Percentiles rank a stretch among this genome's conserved stretches.
These are phyloP conservation scores for Muscicapa striata DNA, from an alignment of 2,797 vertebrate species.

Conservation along the genomic window DNA sequence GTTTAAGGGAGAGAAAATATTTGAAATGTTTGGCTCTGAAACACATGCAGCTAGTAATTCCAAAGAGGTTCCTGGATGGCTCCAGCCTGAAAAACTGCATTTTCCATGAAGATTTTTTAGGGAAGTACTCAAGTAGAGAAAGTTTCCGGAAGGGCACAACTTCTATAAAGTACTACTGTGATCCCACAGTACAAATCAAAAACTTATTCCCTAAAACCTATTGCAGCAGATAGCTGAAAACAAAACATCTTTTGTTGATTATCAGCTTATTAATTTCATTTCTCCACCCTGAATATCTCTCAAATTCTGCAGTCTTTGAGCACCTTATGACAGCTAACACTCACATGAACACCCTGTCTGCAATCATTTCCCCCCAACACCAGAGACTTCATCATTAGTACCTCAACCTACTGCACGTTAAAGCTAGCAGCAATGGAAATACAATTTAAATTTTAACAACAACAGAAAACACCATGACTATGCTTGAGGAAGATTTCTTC, in stretches of 20 bases:
- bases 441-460: not conserved
- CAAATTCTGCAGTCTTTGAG: not conserved
- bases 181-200: not conserved
- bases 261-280: not conserved
- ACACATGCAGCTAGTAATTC: not conserved
- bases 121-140: not conserved
- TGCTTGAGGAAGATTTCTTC: not conserved
- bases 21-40: not conserved
- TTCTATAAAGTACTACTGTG: not conserved
- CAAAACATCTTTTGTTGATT: not conserved
- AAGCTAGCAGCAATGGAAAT: not conserved
- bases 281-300: not conserved
- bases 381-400: not conserved
- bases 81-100: not conserved
- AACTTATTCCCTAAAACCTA: not conserved
- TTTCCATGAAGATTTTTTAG: not conserved
- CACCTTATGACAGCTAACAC: not conserved
- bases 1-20: not conserved
- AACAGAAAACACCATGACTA: not conserved
- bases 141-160: not conserved
- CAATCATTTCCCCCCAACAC: not conserved
- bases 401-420: not conserved
- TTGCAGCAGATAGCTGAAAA: not conserved
- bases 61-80: not conserved
- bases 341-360: not conserved